phyloP scores from a whole-genome alignment of 2,113 vertebrate genomes.

The Solea solea region DNA sequence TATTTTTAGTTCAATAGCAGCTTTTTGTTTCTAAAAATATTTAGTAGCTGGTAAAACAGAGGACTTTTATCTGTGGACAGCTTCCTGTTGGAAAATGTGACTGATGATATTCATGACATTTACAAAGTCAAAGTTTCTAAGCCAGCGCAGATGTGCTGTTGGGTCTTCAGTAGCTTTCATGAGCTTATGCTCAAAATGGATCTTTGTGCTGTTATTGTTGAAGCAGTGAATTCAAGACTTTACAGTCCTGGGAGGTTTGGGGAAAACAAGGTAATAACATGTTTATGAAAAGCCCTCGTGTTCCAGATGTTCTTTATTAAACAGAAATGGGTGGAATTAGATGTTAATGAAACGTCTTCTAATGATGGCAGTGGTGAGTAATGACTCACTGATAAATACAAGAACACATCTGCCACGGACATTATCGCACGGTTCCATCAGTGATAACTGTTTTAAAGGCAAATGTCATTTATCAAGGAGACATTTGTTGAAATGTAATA shows the following conservation, averaged over 20 bases:
- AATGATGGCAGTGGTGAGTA: conserved; percentile 22
- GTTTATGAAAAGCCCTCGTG: conserved; percentile 39
- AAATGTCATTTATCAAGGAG: neutral
- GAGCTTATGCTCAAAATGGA: conserved; percentile 43
- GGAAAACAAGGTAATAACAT: neutral
- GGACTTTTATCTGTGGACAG: conserved; percentile 51
- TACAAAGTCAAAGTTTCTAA: conserved; percentile 43
- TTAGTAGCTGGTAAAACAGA: conserved; percentile 30
- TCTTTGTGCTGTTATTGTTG: conserved; percentile 22
- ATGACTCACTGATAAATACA: conserved; percentile 12
- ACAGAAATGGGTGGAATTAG: conserved; percentile 1
- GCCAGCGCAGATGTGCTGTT: conserved; percentile 35
- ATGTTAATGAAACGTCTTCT: conserved; percentile 15
- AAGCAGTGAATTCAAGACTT: neutral
- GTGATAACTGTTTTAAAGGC: conserved; percentile 1
- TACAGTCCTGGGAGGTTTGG: conserved; percentile 8
- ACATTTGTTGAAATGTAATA: conserved; percentile 6
- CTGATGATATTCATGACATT: conserved; percentile 54
- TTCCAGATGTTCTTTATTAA: conserved; percentile 56
- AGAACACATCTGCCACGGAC: conserved; percentile 5
- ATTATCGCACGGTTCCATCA: conserved; percentile 19
- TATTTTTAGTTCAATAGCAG: conserved; percentile 62
- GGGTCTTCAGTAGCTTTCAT: conserved; percentile 33
- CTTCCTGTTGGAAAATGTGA: conserved; percentile 61
- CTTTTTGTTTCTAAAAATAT: conserved; percentile 63